phyloP scores from a whole-genome alignment of 2,888 invertebrate genomes.

The Choreutis nemorana region DNA sequence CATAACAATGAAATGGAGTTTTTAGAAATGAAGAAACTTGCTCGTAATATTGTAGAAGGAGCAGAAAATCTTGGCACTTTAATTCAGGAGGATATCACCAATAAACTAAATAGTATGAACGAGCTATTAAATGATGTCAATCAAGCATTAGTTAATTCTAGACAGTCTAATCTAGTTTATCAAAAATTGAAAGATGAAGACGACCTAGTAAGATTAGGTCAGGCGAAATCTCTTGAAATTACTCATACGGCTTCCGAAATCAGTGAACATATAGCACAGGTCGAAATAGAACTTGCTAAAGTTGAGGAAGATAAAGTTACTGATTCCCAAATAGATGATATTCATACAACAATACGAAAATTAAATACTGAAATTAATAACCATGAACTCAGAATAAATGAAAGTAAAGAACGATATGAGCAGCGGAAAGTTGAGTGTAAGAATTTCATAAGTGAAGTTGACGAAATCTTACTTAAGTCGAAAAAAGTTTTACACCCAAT shows the following conservation, averaged over 20 bases:
- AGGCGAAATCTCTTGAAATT: neutral
- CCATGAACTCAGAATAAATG: slow-evolving; percentile 43
- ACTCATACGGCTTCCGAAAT: neutral
- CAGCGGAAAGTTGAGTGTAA: slow-evolving; percentile 42
- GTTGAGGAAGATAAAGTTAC: slow-evolving; percentile 16
- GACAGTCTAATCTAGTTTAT: slow-evolving; percentile 41
- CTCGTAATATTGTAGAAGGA: slow-evolving; percentile 46
- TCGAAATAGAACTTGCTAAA: slow-evolving; percentile 11
- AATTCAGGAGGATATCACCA: slow-evolving; percentile 53
- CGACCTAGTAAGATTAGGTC: slow-evolving; percentile 9
- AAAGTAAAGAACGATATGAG: slow-evolving; percentile 39
- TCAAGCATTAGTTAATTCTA: slow-evolving; percentile 46
- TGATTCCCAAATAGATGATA: slow-evolving; percentile 41
- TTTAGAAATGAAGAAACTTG: slow-evolving; percentile 46
- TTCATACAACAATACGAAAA: slow-evolving; percentile 38
- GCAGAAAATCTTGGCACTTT: slow-evolving; percentile 52
- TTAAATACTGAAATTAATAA: slow-evolving; percentile 38
- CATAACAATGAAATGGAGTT: slow-evolving; percentile 40
- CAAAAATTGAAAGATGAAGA: slow-evolving; percentile 39
- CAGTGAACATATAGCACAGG: slow-evolving; percentile 5
- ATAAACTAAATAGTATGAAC: slow-evolving; percentile 56
- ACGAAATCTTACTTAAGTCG: slow-evolving; percentile 42
- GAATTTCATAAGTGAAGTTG: slow-evolving; percentile 47
- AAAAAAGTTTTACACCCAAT: slow-evolving; percentile 39
- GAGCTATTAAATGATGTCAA: slow-evolving; percentile 54